phyloP scores from a whole-genome alignment of 2,797 vertebrate genomes.

The Eremophila alpestris region DNA sequence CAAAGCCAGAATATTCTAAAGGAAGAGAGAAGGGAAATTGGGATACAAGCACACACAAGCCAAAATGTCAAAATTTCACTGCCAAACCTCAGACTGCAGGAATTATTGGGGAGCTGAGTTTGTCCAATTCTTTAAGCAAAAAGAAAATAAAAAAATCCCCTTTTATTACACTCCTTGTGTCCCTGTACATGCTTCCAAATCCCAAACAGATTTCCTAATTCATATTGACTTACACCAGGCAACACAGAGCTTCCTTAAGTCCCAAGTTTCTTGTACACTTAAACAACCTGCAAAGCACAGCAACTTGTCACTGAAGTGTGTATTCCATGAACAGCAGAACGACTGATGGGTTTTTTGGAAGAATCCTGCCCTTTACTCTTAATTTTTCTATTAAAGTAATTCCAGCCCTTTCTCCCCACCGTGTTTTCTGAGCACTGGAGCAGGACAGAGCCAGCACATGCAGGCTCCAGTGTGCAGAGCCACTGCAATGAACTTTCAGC shows the following conservation, averaged over 20 bases:
- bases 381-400: background rate
- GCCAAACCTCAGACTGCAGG: background rate
- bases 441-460: background rate
- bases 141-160: background rate
- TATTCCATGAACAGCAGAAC: background rate
- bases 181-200: background rate
- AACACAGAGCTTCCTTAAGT: background rate
- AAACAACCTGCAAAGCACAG: background rate
- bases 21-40: background rate
- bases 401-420: background rate
- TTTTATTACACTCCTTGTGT: background rate
- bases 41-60: background rate
- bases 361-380: background rate
- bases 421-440: background rate
- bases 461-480: background rate
- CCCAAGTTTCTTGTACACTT: background rate
- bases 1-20: background rate
- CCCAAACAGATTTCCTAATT: background rate
- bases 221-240: background rate
- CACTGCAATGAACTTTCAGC: background rate
- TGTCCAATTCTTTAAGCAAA: background rate
- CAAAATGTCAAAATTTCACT: background rate
- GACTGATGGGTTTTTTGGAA: background rate
- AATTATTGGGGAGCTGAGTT: background rate
- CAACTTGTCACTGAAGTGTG: background rate